These are phyloP conservation scores for Trissolcus japonicus DNA, from an alignment of 2,888 invertebrate genomes.

Conservation along the genomic window DNA sequence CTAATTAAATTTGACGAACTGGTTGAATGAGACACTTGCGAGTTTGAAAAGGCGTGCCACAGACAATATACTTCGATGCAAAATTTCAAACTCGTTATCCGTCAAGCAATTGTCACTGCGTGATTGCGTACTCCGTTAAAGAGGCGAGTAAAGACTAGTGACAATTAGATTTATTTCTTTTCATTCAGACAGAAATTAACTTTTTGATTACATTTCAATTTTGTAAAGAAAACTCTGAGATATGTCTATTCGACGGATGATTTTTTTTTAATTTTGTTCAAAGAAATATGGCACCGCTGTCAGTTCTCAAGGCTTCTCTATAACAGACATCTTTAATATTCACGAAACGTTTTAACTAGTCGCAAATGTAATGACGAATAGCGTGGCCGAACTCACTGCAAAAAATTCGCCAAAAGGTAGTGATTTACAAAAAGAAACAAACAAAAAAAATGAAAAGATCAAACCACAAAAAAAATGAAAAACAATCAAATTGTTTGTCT, in stretches of 20 bases:
- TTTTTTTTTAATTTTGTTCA: not conserved
- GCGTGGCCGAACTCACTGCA: conserved; percentile 28
- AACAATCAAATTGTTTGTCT: no score
- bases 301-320: no score
- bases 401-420: conserved; percentile 26
- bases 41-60: conserved; percentile 35
- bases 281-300: conserved; percentile 29
- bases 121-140: conserved; percentile 22
- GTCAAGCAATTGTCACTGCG: conserved; percentile 7
- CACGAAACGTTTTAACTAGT: conserved; percentile 28
- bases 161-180: no score
- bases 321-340: conserved; percentile 27
- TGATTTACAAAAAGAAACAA: conserved; percentile 4
- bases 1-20: conserved; percentile 55
- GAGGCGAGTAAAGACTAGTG: not conserved
- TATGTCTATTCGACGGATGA: not conserved
- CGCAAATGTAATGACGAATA: conserved; percentile 47
- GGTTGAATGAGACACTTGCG: conserved; percentile 38
- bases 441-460: not conserved
- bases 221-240: not conserved
- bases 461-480: no score
- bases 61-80: conserved; percentile 35
- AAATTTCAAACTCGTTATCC: conserved; percentile 20
- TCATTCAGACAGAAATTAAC: conserved; percentile 1
- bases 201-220: not conserved